Conservation (phyloP, 2,888 invertebrate genomes). For the Lithophane semibrunnea region DNA sequence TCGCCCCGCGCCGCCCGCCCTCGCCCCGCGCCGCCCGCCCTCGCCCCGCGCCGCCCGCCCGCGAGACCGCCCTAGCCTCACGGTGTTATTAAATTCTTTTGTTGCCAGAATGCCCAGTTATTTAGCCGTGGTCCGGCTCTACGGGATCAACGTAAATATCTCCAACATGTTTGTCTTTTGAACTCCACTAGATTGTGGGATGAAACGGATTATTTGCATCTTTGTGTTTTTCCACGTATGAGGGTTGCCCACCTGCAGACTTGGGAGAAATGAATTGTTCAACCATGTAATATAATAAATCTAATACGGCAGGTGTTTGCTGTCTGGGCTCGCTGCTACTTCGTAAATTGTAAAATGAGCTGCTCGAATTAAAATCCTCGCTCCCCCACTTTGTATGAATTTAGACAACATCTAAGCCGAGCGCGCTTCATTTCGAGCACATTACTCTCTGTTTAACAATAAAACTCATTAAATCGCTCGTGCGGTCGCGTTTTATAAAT, state of each 20-base stretch:
- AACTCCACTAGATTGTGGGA: conserved; percentile 77
- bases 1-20: conserved; percentile 70
- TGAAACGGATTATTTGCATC: conserved; percentile 81
- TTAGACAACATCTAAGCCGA: conserved; percentile 81
- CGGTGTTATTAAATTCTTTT: conserved; percentile 89
- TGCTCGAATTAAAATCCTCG: conserved; percentile 82
- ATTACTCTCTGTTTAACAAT: conserved; percentile 88
- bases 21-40: conserved; percentile 70
- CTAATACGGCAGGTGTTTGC: conserved; percentile 79
- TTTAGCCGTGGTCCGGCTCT: conserved; percentile 81
- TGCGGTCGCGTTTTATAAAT: conserved; percentile 89
- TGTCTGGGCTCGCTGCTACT: conserved; percentile 12
- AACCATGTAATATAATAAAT: conserved; percentile 75
- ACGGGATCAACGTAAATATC: conserved; percentile 85
- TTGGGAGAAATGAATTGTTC: conserved; percentile 70
- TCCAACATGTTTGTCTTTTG: conserved; percentile 79
- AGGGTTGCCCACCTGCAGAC: conserved; percentile 49
- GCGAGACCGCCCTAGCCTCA: conserved; percentile 76
- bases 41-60: conserved; percentile 70
- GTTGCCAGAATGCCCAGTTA: conserved; percentile 85
- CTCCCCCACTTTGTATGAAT: conserved; percentile 72
- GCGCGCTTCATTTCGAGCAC: conserved; percentile 83
- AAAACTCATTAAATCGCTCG: conserved; percentile 89
- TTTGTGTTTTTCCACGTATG: conserved; percentile 64
- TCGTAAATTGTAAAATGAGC: conserved; percentile 79